Conservation (phyloP, 2,113 vertebrate genomes). For the Bubo scandiacus region DNA sequence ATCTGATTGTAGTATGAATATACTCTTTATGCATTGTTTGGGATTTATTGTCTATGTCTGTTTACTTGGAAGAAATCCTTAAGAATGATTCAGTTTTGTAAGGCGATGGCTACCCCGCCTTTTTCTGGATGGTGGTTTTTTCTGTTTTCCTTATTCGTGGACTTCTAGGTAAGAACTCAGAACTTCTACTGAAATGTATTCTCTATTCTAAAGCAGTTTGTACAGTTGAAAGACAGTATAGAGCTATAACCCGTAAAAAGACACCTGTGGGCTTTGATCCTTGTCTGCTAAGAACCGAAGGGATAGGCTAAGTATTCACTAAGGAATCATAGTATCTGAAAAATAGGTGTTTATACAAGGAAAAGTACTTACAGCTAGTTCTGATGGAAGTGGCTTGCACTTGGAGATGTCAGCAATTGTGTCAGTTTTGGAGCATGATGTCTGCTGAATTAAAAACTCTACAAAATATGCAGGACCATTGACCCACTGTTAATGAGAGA, state of each 20-base stretch:
- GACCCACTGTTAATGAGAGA: conserved; percentile 56
- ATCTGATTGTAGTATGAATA: background rate
- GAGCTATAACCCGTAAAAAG: background rate
- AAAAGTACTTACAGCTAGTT: conserved; percentile 35
- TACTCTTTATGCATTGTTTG: background rate
- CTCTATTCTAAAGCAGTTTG: background rate
- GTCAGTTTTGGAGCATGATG: conserved; percentile 44
- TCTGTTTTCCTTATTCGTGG: background rate
- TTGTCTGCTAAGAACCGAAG: background rate
- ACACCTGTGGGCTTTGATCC: background rate
- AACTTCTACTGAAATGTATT: background rate
- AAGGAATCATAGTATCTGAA: background rate
- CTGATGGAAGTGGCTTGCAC: conserved; percentile 2
- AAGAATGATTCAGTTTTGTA: background rate
- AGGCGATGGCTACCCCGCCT: background rate
- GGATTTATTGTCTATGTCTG: background rate
- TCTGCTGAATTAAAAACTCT: conserved; percentile 69
- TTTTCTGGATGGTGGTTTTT: background rate
- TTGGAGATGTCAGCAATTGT: background rate
- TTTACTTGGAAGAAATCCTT: background rate
- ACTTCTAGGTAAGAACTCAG: background rate
- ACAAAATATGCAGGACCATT: conserved; percentile 30
- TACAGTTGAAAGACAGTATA: background rate
- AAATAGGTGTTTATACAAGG: background rate
- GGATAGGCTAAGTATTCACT: background rate